Base-by-base conservation (phyloP, 2,797 vertebrate genomes). In the Podarcis siculus region DNA sequence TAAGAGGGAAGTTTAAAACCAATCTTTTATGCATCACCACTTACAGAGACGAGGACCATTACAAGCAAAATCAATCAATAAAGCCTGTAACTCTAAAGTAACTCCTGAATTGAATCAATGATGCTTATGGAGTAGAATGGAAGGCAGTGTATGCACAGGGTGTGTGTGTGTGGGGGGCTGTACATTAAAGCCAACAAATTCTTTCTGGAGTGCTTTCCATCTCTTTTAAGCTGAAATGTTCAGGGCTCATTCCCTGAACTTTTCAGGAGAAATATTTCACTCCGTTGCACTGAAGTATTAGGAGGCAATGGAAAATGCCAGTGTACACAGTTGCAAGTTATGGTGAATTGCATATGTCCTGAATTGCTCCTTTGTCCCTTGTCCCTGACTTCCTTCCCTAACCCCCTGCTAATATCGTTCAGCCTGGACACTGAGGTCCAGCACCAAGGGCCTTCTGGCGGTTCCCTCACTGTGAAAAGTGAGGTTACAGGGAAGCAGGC, bases 261-360 rank as follows among this genome's bases (percentile, higher is more conserved):
- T 89, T 27, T 6, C 69, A 87, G 71, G 37, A 85, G 4, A 73
- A 13, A 7, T 21, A 79, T 72, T 10, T 30, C 0, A 0, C 3
- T 76, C 32, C 17, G 8, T 21, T 25, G 77, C 91, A 90, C 3
- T 3, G 64, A 92, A 49, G 90, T 94, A 91, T 89, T 86, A 94
- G 93, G 94, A 92, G 92, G 92, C 93, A 93, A 91, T 10, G 92
- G 89, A 94, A 95, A 90, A 90, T 83, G 92, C 89, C 90, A 86
- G 6, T 64, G 21, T 64, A 89, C 2, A 79, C n/a, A 42, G 12
- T 58, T 58, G 27, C 9, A 61, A 21, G 8, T 32, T 27, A 81
- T 15, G 10, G 49, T 17, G 23, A 61, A 25, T n/a, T 25, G 19
- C 27, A 4, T 2, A n/a, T 19, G 73, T 37, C 21, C n/a, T 23